These are phyloP conservation scores for Diachasmimorpha longicaudata DNA, from an alignment of 1,140 invertebrate species.

Conservation along the genomic window DNA sequence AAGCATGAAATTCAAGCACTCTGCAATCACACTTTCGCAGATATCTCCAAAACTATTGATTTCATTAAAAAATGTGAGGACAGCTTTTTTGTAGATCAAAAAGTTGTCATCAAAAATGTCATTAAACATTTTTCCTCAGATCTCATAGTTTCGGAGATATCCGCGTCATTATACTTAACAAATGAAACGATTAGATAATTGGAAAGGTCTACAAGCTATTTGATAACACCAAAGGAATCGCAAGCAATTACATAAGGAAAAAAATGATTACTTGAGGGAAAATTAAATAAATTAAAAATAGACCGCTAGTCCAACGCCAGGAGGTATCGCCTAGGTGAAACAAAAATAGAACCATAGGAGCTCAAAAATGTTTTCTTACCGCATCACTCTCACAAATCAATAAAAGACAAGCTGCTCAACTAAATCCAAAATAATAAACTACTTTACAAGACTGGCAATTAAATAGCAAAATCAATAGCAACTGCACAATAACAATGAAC, in stretches of 20 bases:
- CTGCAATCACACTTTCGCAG: not conserved
- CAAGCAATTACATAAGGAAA: not conserved
- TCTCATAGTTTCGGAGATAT: too few relatives aligned
- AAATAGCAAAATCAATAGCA: not conserved
- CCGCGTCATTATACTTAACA: too few relatives aligned
- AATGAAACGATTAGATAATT: too few relatives aligned
- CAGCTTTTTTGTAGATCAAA: not conserved
- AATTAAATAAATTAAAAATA: not conserved
- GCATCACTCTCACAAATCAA: not conserved
- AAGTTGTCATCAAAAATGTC: too few relatives aligned
- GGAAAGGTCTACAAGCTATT: not conserved
- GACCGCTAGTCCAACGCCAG: not conserved
- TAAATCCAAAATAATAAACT: constrained; percentile 10
- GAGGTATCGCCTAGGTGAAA: not conserved
- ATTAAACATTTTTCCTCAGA: too few relatives aligned
- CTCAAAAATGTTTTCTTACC: not conserved
- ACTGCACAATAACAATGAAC: not conserved
- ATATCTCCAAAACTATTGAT: not conserved
- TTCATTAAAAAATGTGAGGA: not conserved
- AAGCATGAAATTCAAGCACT: too few relatives aligned
- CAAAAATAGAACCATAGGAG: not conserved
- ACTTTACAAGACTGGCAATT: constrained; percentile 19
- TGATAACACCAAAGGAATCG: not conserved
- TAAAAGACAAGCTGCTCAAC: not conserved
- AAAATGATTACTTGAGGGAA: not conserved